Percentiles rank a stretch among this genome's conserved stretches.
Conservation (phyloP, 2,113 vertebrate genomes). For the Salminus brasiliensis region DNA sequence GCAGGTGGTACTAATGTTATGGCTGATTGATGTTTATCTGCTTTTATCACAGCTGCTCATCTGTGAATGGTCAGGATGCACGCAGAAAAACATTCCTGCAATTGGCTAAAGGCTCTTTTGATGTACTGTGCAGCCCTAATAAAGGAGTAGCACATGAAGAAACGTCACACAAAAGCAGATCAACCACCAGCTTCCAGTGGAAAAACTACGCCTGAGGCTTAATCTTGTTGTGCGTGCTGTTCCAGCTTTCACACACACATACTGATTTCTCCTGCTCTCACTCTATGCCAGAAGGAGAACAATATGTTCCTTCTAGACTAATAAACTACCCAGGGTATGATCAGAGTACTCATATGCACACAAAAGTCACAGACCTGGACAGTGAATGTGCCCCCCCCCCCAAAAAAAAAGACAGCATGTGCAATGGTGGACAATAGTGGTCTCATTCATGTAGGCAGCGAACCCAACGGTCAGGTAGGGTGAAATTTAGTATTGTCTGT, state of each 20-base stretch:
- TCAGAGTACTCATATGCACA: not conserved
- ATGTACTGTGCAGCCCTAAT: not conserved
- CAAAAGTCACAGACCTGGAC: not conserved
- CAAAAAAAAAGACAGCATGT: no score
- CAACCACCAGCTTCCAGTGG: not conserved
- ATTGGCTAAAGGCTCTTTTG: not conserved
- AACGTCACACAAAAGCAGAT: slow-evolving; percentile 25
- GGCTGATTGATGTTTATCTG: no score
- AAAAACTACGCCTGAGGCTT: slow-evolving; percentile 8
- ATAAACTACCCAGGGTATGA: not conserved
- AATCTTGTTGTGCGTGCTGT: not conserved
- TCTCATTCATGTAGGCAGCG: no score
- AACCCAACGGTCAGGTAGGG: no score
- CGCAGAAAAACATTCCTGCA: not conserved
- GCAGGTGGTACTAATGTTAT: no score
- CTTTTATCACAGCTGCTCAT: no score
- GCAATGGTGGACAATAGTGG: no score
- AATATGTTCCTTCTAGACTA: slow-evolving; percentile 36
- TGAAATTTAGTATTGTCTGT: no score
- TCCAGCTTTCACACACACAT: slow-evolving; percentile 2
- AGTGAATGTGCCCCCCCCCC: no score
- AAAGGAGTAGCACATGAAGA: not conserved
- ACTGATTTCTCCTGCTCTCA: slow-evolving; percentile 17
- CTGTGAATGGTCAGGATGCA: not conserved
- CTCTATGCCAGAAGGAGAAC: slow-evolving; percentile 48